These are phyloP conservation scores for Hydraecia micacea DNA, from an alignment of 2,888 invertebrate species.

Conservation along the genomic window DNA sequence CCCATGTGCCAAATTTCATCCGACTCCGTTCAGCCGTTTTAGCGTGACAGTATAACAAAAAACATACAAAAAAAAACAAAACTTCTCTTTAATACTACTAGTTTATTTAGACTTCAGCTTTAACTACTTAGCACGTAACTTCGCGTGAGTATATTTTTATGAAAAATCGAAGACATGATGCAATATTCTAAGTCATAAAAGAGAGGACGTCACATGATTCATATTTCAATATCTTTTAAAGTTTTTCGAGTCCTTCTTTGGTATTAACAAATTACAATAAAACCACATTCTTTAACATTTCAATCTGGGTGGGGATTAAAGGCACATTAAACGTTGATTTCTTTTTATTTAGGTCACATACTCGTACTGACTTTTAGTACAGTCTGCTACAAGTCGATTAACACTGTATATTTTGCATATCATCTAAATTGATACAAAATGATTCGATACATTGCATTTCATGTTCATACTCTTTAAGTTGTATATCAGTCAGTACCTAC, in stretches of 20 bases:
- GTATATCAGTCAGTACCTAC: neutral
- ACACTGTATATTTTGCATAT: neutral
- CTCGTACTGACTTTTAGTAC: neutral
- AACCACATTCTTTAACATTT: neutral
- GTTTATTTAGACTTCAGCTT: neutral
- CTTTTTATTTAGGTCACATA: too few relatives aligned
- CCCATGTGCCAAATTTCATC: neutral
- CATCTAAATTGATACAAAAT: neutral
- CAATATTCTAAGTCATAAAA: neutral
- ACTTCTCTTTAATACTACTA: neutral
- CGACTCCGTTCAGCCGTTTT: neutral
- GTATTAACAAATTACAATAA: conserved; percentile 20
- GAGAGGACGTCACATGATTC: neutral
- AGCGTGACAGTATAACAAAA: neutral
- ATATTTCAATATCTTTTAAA: neutral
- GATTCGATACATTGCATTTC: too few relatives aligned
- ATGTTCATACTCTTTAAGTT: too few relatives aligned
- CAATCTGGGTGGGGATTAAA: conserved; percentile 4
- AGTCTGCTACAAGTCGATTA: neutral
- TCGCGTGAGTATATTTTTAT: neutral
- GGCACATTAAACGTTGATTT: neutral
- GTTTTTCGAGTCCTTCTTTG: conserved; percentile 1
- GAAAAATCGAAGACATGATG: neutral
- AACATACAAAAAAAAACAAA: neutral
- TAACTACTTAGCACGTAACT: neutral